Conservation (phyloP, 2,888 invertebrate species). For the Resseliella maxima region DNA sequence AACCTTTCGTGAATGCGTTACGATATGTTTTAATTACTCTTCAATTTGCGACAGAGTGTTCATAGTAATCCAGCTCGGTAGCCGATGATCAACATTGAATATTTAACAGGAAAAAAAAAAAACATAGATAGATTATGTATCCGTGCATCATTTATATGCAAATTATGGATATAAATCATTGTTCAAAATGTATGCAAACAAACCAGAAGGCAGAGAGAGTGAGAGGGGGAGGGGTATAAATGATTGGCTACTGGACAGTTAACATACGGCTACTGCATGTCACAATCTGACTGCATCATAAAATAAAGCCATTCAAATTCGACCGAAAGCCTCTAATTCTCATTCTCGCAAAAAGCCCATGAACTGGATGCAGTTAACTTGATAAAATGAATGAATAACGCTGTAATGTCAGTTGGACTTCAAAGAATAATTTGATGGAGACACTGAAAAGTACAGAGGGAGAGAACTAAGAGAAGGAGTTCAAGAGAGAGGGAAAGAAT, state of each 20-base stretch:
- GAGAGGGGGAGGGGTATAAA: too few relatives aligned
- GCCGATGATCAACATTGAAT: not conserved
- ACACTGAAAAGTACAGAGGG: not conserved
- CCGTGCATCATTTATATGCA: constrained; percentile 53
- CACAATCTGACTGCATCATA: constrained; percentile 9
- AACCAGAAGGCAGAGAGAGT: too few relatives aligned
- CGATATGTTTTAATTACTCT: constrained; percentile 39
- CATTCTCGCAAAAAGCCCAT: not conserved
- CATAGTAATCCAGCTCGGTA: not conserved
- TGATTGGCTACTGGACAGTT: not conserved
- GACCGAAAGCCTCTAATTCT: not conserved
- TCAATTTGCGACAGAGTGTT: constrained; percentile 9
- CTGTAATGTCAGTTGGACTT: not conserved
- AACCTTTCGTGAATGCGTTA: constrained; percentile 24
- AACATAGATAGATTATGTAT: constrained; percentile 45
- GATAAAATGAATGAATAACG: constrained; percentile 41
- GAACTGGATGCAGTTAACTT: not conserved
- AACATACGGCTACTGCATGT: not conserved
- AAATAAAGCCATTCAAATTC: not conserved
- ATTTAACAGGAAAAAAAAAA: too few relatives aligned
- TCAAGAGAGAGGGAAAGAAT: too few relatives aligned
- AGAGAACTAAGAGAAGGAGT: too few relatives aligned
- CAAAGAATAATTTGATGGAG: not conserved
- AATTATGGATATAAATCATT: constrained; percentile 55
- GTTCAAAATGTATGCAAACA: not conserved